phyloP scores from a whole-genome alignment of 2,113 vertebrate species.

The Opisthocomus hoazin region DNA sequence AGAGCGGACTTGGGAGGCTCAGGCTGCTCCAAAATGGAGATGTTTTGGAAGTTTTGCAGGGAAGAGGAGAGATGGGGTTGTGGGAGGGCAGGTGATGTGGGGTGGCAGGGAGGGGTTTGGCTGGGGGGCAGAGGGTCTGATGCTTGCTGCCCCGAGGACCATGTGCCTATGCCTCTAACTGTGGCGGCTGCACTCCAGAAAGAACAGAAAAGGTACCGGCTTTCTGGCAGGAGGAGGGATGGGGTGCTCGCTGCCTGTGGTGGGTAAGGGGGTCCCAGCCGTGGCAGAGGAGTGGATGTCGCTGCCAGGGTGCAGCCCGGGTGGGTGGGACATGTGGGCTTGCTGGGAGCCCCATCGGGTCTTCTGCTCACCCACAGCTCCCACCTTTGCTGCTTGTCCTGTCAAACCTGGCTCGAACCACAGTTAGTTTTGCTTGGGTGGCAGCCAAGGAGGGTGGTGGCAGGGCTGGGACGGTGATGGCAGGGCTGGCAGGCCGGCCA shows the following conservation, averaged over 20 bases:
- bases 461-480: too few species aligned
- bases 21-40: rapidly evolving
- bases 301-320: too few species aligned
- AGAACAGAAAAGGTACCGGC: background rate
- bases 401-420: background rate
- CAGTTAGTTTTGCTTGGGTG: background rate
- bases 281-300: rapidly evolving
- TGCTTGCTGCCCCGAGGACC: background rate
- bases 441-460: background rate
- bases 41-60: background rate
- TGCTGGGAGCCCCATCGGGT: background rate
- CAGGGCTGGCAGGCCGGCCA: background rate
- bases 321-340: rapidly evolving
- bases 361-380: background rate
- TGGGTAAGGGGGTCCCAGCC: background rate
- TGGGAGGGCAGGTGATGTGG: too few species aligned
- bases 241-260: background rate
- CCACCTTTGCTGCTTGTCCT: background rate
- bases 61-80: rapidly evolving
- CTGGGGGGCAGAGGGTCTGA: background rate
- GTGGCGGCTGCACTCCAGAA: rapidly evolving
- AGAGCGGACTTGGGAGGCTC: background rate
- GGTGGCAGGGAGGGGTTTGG: background rate
- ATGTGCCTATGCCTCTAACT: rapidly evolving
- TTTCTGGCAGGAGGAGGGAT: background rate